A percentile compares a stretch with the other conserved stretches of the same genome.
Evolutionary conservation across 2,113 vertebrate species (phyloP).

Genomic region (Ammodytes marinus): DNA sequence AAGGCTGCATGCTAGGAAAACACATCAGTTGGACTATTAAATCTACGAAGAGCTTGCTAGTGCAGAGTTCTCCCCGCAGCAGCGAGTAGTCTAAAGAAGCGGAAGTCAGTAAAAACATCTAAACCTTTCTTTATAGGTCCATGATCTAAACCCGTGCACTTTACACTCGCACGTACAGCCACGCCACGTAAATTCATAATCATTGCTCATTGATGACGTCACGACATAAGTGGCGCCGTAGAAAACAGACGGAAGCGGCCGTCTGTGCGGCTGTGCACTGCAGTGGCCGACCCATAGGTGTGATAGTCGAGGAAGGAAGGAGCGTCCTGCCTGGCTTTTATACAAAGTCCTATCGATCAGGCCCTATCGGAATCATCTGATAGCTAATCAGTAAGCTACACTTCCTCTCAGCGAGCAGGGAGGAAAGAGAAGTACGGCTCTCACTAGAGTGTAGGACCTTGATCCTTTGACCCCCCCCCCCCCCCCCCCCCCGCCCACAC

Average conservation of each 20-base stretch:
- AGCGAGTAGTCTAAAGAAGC: no score
- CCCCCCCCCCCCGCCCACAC: constrained; percentile 23
- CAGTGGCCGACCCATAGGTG: constrained; percentile 75
- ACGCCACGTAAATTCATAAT: not conserved
- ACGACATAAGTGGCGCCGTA: constrained; percentile 16
- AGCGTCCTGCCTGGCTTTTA: constrained; percentile 79
- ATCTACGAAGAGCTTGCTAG: not conserved
- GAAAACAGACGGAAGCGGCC: constrained; percentile 33
- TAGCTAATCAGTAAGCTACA: constrained; percentile 86
- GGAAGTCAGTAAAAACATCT: not conserved
- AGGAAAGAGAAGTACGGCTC: constrained; percentile 66
- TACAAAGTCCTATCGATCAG: constrained; percentile 84
- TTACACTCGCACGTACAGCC: not conserved
- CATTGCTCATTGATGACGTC: constrained; percentile 26
- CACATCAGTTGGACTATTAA: constrained; percentile 14
- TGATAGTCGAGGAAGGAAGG: constrained; percentile 67
- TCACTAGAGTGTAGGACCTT: constrained; percentile 77
- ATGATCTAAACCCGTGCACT: not conserved
- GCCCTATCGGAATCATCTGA: constrained; percentile 86
- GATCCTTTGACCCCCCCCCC: constrained; percentile 74
- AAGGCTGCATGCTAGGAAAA: constrained; percentile 10
- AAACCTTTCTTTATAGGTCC: no score
- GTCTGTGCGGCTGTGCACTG: constrained; percentile 52
- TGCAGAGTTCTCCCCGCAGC: no score
- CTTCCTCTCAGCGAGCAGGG: constrained; percentile 79